These are phyloP conservation scores for Polypedilum pembai DNA, from an alignment of 1,140 invertebrate species.

Conservation along the genomic window DNA sequence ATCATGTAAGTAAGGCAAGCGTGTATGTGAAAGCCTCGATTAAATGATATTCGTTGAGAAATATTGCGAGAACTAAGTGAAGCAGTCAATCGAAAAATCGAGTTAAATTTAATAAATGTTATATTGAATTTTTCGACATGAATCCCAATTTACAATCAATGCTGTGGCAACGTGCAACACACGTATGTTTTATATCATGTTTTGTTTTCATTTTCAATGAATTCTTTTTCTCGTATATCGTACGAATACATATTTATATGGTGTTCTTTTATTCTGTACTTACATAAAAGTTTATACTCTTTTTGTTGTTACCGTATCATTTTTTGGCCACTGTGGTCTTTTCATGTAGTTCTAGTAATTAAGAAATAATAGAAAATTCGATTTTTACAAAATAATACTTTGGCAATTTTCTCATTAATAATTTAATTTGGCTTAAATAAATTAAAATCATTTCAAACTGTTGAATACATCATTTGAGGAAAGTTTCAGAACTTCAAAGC, in stretches of 20 bases:
- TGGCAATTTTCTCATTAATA: too few species aligned
- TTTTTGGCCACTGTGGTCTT: not conserved
- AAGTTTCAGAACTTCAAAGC: too few species aligned
- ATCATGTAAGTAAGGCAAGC: not conserved
- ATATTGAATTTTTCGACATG: constrained; percentile 5
- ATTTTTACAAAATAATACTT: too few species aligned
- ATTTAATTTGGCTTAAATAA: too few species aligned
- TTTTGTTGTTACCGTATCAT: not conserved
- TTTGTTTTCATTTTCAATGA: constrained; percentile 18
- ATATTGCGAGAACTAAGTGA: not conserved
- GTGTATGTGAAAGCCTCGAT: not conserved
- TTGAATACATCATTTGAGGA: too few species aligned
- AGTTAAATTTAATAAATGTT: constrained; percentile 16
- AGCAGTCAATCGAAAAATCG: constrained; percentile 22
- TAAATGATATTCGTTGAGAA: constrained; percentile 4
- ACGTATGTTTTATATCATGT: constrained; percentile 20
- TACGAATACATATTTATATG: not conserved
- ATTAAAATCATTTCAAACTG: too few species aligned
- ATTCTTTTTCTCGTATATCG: not conserved
- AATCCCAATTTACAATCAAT: constrained; percentile 24
- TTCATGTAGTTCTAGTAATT: not conserved
- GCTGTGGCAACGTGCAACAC: not conserved
- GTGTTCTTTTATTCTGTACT: not conserved
- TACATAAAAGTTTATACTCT: not conserved
- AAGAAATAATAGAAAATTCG: too few species aligned